Evolutionary conservation across 2,888 invertebrate genomes (phyloP), one percentile per base, ranked within the genome.

Genomic region (Hyles lineata): DNA sequence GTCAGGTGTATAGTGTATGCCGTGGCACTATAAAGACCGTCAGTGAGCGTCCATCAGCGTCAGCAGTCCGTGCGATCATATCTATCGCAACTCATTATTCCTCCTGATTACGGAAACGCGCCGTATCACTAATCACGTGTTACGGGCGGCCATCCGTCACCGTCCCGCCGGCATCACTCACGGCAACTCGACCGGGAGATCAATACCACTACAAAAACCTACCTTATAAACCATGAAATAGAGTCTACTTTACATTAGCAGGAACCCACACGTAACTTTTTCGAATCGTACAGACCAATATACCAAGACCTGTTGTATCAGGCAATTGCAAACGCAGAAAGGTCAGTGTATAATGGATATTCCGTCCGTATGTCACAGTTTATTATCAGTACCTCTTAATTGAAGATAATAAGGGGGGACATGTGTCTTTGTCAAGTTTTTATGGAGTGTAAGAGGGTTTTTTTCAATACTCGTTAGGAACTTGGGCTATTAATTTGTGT

Each of bases 391-490:
- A 90, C 86, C 90, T 92, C 93, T 93, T 94, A 94, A 94, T 94
- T 94, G 94, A 93, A 92, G 92, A 94, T 94, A 93, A 93, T 93
- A 92, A 91, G 92, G 90, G 90, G 85, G 89, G 92, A 92, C 93
- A 93, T 93, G 89, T 93, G 92, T 93, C 94, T 93, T 89, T 91
- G 93, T 93, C 94, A 88, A 89, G 90, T 92, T 92, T 92, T 93
- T 93, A 92, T 92, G 91, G 92, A 86, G 89, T 89, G 89, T 87
- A 87, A 89, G 90, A 87, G 89, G 88, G 88, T 89, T 89, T 86
- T n/a, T 92, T 91, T 91, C 87, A 87, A 87, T 82, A 87, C 87
- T 85, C 86, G 87, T 90, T 90, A 87, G 86, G 86, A 85, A 60
- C 52, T 72, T 52, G 80, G 82, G 83, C 88, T 86, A 91, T 90